A percentile compares a stretch with the other conserved stretches of the same genome.
phyloP scores from a whole-genome alignment of 2,797 vertebrate species.

The Myripristis jacobus region DNA sequence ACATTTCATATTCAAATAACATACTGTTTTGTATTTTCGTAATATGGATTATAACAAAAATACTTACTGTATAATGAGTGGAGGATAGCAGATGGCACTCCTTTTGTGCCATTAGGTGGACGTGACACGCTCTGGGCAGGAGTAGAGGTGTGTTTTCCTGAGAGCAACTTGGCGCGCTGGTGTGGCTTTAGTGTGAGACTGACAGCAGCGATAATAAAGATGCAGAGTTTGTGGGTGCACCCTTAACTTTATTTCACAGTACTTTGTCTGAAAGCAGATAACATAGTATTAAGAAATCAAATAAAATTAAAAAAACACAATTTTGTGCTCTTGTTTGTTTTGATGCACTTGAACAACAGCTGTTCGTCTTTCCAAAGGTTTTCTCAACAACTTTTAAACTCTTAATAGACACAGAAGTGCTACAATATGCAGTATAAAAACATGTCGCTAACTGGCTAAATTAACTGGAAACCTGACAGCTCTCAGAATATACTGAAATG shows the following conservation, averaged over 20 bases:
- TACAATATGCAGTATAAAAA: constrained; percentile 90
- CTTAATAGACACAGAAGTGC: constrained; percentile 86
- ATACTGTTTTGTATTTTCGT: background rate
- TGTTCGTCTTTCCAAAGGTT: constrained; percentile 80
- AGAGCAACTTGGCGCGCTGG: background rate
- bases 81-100: background rate
- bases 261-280: constrained; percentile 88
- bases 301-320: constrained; percentile 76
- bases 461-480: constrained; percentile 84
- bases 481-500: constrained; percentile 83
- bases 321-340: constrained; percentile 90
- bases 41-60: background rate
- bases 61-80: background rate
- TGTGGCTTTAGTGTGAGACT: background rate
- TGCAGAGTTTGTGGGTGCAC: constrained; percentile 79
- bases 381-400: constrained; percentile 81
- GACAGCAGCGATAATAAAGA: constrained; percentile 67
- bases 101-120: background rate
- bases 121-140: background rate
- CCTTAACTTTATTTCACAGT: constrained; percentile 89
- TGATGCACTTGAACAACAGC: constrained; percentile 83
- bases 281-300: constrained; percentile 85
- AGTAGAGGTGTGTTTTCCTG: background rate
- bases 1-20: background rate
- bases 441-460: constrained; percentile 84